Base-by-base conservation (phyloP, 2,113 vertebrate species). In the Megaceryle torquata region DNA sequence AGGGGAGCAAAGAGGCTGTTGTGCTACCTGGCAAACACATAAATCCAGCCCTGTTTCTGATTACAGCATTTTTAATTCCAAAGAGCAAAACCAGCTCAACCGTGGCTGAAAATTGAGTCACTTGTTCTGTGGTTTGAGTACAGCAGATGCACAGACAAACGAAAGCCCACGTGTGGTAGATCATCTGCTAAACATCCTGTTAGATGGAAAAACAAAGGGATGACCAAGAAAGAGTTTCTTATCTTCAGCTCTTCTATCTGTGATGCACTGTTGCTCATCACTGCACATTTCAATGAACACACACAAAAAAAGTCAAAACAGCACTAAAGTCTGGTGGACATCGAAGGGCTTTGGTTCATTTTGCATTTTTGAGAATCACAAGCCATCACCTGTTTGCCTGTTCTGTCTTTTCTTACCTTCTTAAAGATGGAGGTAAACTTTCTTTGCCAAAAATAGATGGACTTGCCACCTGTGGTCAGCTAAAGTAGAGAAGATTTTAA, bases 101-200 rank as follows among this genome's bases (percentile, higher is more conserved):
- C 48, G 6, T 80, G 56, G 20, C 35, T 89, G 56, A 71, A 63
- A 82, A 68, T 7, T 2, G 5, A 82, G 57, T 65, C 1, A 43
- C 93, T 91, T 88, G 13, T 74, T 78, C n/a, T 48, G 3, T 46
- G 48, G 13, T 33, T 86, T 91, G 77, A 64, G 39, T 70, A 29
- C 0, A 5, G 10, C 31, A 67, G 6, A 31, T 82, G 86, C 13
- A 37, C 51, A 11, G 18, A 72, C 13, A 64, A 59, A 17, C 39
- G 37, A 54, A 82, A 88, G 29, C 5, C 50, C 37, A 43, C 0
- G 0, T 17, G 9, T 39, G 37, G 6, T n/a, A n/a, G 21, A 25
- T 71, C 11, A 39, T 85, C 35, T 86, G 19, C 51, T 74, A 64
- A 91, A 83, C 41, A 35, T 46, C 18, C 43, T 64, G 17, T 33